Conservation (phyloP, 53 echinoderm and acorn worm genomes). For the Crossaster papposus region DNA sequence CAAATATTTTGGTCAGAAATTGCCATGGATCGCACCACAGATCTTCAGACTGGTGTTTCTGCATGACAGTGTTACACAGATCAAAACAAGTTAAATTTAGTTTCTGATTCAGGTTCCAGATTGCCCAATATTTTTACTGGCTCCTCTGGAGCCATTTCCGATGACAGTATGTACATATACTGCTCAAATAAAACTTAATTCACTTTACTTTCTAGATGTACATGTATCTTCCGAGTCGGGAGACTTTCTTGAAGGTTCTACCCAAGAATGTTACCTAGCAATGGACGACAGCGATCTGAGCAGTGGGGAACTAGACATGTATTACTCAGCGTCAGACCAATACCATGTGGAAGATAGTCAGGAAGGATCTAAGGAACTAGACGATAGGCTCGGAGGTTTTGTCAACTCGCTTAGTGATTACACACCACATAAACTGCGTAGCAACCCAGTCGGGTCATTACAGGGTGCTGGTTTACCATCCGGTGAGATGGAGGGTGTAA, state of each 20-base stretch:
- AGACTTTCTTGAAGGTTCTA: neutral
- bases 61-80: too few species aligned
- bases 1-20: too few species aligned
- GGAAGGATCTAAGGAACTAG: neutral
- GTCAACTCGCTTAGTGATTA: neutral
- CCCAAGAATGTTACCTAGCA: slow-evolving; percentile 28
- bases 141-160: too few species aligned
- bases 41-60: too few species aligned
- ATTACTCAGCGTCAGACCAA: slow-evolving; percentile 32
- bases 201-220: neutral
- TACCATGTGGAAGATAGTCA: neutral
- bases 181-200: neutral
- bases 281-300: slow-evolving; percentile 64
- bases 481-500: neutral
- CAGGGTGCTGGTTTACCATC: neutral
- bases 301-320: slow-evolving; percentile 55
- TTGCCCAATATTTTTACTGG: neutral
- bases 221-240: neutral
- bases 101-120: too few species aligned
- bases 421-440: neutral
- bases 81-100: too few species aligned
- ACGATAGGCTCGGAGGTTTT: neutral
- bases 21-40: too few species aligned
- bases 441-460: neutral
- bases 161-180: too few species aligned